These are phyloP conservation scores for Graptemys geographica DNA, from an alignment of 2,797 vertebrate genomes.

Conservation along the genomic window DNA sequence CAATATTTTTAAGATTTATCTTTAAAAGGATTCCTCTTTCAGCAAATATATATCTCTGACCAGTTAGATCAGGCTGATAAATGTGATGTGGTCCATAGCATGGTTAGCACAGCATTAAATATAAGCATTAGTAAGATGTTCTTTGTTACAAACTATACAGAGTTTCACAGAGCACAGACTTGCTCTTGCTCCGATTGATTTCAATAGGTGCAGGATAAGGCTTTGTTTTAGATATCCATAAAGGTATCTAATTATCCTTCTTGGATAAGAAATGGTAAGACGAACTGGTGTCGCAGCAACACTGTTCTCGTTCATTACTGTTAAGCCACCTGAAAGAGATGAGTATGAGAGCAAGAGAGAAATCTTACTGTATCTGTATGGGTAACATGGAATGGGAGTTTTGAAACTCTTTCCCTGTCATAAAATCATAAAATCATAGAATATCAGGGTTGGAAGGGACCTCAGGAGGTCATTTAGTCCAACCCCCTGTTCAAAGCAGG, in stretches of 20 bases:
- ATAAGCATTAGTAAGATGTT: not conserved
- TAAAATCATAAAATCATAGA: too few relatives aligned
- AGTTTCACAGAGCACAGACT: not conserved
- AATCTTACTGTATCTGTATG: not conserved
- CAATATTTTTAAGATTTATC: not conserved
- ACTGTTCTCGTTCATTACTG: not conserved
- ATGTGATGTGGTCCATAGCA: not conserved
- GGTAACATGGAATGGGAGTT: not conserved
- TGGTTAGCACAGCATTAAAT: not conserved
- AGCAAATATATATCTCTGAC: not conserved
- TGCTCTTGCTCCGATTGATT: not conserved
- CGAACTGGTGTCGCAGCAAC: not conserved
- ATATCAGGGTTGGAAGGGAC: too few relatives aligned
- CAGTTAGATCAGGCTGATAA: conserved; percentile 8
- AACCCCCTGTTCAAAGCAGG: too few relatives aligned
- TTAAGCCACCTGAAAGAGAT: not conserved
- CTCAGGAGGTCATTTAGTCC: too few relatives aligned
- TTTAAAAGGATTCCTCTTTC: conserved; percentile 13
- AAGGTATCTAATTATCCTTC: not conserved
- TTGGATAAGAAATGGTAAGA: not conserved
- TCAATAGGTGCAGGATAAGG: not conserved
- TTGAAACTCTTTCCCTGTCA: not conserved
- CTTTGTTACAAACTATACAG: not conserved
- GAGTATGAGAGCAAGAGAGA: not conserved
- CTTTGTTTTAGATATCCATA: not conserved